Evolutionary conservation across 2,113 vertebrate species (phyloP).

Genomic region (Eptesicus fuscus): DNA sequence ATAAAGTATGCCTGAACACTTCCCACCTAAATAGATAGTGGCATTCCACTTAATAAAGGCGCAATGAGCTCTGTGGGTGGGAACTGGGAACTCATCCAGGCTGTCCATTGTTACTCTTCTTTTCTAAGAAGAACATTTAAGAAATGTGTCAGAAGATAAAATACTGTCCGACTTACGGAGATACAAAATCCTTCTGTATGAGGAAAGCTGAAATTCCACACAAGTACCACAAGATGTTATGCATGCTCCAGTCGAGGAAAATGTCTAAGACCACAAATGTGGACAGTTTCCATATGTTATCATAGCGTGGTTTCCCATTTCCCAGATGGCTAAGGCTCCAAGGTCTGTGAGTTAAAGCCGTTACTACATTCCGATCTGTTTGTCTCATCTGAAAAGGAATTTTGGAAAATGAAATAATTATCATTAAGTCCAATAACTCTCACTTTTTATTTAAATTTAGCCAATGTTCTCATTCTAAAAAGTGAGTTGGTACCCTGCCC

Average conservation of each 20-base stretch:
- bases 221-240: conserved; percentile 92
- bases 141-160: neutral
- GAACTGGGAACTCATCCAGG: neutral
- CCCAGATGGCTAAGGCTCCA: conserved; percentile 91
- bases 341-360: conserved; percentile 92
- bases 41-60: neutral
- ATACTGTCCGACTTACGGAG: conserved; percentile 86
- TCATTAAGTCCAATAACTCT: neutral
- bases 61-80: neutral
- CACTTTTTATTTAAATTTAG: neutral
- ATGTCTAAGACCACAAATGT: conserved; percentile 86
- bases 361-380: conserved; percentile 91
- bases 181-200: conserved; percentile 93
- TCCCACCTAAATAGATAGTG: neutral
- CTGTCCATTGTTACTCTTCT: neutral
- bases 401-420: neutral
- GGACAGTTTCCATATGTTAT: conserved; percentile 84
- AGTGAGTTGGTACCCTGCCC: too few species aligned
- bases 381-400: conserved; percentile 90
- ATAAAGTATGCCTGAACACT: neutral
- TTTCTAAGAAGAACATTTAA: neutral
- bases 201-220: conserved; percentile 95
- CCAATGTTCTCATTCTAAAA: neutral
- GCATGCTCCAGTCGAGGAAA: conserved; percentile 91
- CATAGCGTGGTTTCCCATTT: conserved; percentile 86